These are phyloP conservation scores for Cyprinus carpio DNA, from an alignment of 2,113 vertebrate species.

Conservation along the genomic window DNA sequence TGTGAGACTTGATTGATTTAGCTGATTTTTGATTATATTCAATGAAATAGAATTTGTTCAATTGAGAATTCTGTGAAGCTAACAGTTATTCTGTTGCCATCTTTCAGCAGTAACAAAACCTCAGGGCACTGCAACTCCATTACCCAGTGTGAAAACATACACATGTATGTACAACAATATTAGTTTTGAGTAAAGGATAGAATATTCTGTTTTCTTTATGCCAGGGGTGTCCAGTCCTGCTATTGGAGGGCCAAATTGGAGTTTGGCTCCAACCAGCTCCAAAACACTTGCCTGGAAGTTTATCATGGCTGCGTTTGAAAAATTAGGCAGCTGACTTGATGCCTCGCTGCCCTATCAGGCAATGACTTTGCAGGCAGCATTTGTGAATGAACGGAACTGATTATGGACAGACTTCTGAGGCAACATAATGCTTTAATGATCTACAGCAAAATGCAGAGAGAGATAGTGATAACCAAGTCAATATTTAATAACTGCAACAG, in stretches of 20 bases:
- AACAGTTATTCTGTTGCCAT: neutral
- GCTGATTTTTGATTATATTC: neutral
- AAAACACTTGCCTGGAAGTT: neutral
- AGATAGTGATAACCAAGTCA: too few relatives aligned
- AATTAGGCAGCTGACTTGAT: too few relatives aligned
- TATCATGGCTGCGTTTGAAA: too few relatives aligned
- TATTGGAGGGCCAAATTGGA: neutral
- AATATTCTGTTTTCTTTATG: neutral
- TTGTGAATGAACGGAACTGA: too few relatives aligned
- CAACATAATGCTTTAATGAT: too few relatives aligned
- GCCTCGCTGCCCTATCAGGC: too few relatives aligned
- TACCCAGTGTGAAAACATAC: slow-evolving; percentile 62
- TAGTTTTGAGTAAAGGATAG: neutral
- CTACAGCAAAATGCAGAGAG: too few relatives aligned
- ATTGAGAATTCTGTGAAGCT: neutral
- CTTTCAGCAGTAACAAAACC: slow-evolving; percentile 65
- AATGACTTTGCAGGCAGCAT: too few relatives aligned
- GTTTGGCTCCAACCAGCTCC: neutral
- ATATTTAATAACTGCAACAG: too few relatives aligned
- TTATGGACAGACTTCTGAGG: too few relatives aligned
- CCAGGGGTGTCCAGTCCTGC: neutral
- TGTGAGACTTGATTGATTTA: slow-evolving; percentile 52
- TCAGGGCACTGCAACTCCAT: slow-evolving; percentile 59
- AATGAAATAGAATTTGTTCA: neutral
- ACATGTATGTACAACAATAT: slow-evolving; percentile 57